Base-by-base conservation (phyloP, 1,140 invertebrate species). In the Kradibia gibbosae region DNA sequence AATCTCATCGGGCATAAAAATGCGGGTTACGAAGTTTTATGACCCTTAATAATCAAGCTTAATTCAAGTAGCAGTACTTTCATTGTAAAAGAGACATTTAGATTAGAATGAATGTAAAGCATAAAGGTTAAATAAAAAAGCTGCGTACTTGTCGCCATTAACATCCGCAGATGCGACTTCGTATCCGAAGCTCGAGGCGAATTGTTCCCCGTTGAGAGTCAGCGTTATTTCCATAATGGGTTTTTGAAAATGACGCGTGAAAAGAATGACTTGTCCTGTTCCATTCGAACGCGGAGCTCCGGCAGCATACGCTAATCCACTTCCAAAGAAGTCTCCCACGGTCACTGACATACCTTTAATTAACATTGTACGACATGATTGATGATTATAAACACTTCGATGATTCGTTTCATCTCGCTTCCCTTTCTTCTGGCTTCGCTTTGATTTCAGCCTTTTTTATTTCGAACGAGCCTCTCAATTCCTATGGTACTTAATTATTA, bases 131-230 rank as follows among this genome's bases (percentile, higher is more conserved):
- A 71, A 31, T 0, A 7, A 13, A 55, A 80, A 70, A 45, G 28
- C 17, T 50, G 10, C 67, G 91, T 92, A 97, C 94, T 94, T 94
- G 89, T 98, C 97, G 17, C 95, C 95, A 88, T 98, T 97, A 5
- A 98, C 91, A 91, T 98, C 97, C 25, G 95, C 94, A 5, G 95
- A 93, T 8, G 95, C 91, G 7, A 98, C 90, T 91, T 97, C 96
- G 87, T 98, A 98, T 65, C 97, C 97, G 89, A 96, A 98, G 88
- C 95, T 96, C 4, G 96, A 97, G 1, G 94, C 96, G 87, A 97
- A 96, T 89, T 96, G 96, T 91, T 97, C 96, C 0, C 97, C 97
- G 75, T 93, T 93, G 2, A 97, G 90, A 36, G 94, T 93, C 45
- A 95, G 86, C 11, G 91, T 92, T 8, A 95, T 92, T 28, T 93